Conservation (phyloP, 2,113 vertebrate species). For the Tonatia bakeri region DNA sequence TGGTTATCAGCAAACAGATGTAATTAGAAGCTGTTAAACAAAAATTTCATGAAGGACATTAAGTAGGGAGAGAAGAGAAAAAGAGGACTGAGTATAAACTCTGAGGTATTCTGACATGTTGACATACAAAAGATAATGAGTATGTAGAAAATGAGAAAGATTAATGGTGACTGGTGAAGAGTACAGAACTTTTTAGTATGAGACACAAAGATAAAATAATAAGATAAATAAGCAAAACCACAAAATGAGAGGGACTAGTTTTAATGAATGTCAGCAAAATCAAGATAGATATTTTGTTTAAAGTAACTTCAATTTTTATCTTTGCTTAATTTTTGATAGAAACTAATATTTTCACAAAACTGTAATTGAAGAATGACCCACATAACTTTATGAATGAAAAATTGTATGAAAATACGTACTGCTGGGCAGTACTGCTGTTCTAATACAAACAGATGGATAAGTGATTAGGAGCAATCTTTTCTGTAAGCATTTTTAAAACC, state of each 20-base stretch:
- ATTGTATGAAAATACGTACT: background rate
- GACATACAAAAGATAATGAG: background rate
- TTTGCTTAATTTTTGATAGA: background rate
- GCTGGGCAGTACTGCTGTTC: background rate
- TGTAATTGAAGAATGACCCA: background rate
- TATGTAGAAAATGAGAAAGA: background rate
- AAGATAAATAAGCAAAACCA: background rate
- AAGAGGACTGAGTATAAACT: background rate
- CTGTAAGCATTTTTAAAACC: slow-evolving; percentile 4
- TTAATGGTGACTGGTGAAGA: background rate
- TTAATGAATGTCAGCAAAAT: background rate
- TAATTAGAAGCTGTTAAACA: background rate
- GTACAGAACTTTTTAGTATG: background rate
- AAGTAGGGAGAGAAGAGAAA: background rate
- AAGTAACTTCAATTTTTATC: background rate
- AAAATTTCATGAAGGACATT: background rate
- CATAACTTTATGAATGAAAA: background rate
- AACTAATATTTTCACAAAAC: background rate
- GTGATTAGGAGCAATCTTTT: background rate
- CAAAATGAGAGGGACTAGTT: background rate
- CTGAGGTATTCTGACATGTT: background rate
- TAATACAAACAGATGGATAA: background rate
- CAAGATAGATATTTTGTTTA: background rate
- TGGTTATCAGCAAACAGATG: background rate
- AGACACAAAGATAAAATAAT: background rate